Evolutionary conservation across 1,140 invertebrate species (phyloP).

Genomic region (Elymnias hypermnestra): DNA sequence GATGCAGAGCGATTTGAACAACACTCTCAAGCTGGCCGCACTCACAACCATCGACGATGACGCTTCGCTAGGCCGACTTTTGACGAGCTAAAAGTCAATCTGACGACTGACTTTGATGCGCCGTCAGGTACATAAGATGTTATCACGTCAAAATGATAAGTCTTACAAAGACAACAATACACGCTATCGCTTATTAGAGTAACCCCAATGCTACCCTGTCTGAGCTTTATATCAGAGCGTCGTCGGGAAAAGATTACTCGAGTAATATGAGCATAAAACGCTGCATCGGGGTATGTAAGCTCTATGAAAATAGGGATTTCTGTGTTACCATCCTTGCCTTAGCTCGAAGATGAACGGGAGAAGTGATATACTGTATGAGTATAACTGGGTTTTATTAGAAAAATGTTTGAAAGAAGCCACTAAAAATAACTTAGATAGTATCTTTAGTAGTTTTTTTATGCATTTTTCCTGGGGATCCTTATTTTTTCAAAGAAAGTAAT

Average conservation of each 20-base stretch:
- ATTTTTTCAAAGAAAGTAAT: too few species aligned
- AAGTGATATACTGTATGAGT: neutral
- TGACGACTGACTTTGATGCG: too few species aligned
- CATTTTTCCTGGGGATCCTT: too few species aligned
- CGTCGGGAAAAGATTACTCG: conserved; percentile 18
- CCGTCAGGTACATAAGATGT: too few species aligned
- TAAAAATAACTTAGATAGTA: too few species aligned
- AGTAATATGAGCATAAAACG: conserved; percentile 20
- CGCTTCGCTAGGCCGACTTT: too few species aligned
- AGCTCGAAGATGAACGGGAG: neutral
- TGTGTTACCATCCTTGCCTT: neutral
- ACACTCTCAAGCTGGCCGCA: too few species aligned
- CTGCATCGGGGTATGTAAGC: conserved; percentile 15
- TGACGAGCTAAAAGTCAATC: too few species aligned
- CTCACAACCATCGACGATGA: neutral
- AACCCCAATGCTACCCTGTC: conserved; percentile 1
- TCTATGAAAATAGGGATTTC: conserved; percentile 15
- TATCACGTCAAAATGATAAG: too few species aligned
- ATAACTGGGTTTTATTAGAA: conserved; percentile 2
- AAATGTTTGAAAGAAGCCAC: neutral
- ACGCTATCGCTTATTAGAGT: neutral
- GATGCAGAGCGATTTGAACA: too few species aligned
- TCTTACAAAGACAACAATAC: too few species aligned
- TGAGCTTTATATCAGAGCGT: conserved; percentile 20
- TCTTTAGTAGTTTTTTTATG: too few species aligned